Conservation (phyloP, 2,113 vertebrate genomes). For the Chloroceryle aenea region DNA sequence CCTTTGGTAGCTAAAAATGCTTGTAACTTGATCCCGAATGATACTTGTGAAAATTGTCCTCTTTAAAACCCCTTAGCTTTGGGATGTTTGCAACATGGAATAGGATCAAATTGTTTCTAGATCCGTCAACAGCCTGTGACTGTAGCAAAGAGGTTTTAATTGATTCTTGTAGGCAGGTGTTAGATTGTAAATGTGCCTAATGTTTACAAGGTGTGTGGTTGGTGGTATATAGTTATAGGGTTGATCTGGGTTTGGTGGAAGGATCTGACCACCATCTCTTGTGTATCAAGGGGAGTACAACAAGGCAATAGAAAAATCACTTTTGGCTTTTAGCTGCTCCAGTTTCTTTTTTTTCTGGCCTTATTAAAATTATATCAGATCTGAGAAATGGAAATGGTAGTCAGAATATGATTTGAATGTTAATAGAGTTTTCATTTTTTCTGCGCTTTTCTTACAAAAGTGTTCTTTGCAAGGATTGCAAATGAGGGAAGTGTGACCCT, state of each 20-base stretch:
- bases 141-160: not conserved
- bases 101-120: not conserved
- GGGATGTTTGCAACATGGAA: not conserved
- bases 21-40: not conserved
- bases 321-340: not conserved
- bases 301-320: not conserved
- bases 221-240: not conserved
- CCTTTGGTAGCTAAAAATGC: not conserved
- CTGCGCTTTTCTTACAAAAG: not conserved
- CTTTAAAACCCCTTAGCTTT: not conserved
- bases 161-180: not conserved
- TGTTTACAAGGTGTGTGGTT: not conserved
- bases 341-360: not conserved
- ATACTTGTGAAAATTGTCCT: not conserved
- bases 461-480: conserved; percentile 28
- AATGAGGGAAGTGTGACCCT: not conserved
- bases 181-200: not conserved
- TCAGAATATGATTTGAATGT: conserved; percentile 32
- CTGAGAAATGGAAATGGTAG: conserved; percentile 33
- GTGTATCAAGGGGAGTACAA: not conserved
- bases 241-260: not conserved
- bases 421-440: conserved; percentile 46
- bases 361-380: conserved; percentile 47
- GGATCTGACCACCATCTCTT: not conserved
- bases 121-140: not conserved